phyloP scores from a whole-genome alignment of 2,797 vertebrate species.

The Poecile montanus region DNA sequence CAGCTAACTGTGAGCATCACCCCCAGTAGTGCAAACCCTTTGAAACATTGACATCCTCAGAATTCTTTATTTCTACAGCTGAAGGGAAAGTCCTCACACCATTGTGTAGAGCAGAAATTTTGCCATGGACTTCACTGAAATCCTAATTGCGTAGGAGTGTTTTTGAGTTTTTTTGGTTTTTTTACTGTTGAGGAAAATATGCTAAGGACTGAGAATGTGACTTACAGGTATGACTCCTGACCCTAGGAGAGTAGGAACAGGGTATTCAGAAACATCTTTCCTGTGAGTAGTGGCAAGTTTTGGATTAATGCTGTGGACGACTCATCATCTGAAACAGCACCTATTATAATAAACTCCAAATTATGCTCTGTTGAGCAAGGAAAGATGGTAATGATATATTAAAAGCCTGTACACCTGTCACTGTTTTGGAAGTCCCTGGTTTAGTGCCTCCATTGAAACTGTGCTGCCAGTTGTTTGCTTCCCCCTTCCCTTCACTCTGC shows the following conservation, averaged over 20 bases:
- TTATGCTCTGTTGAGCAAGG: background rate
- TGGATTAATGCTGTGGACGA: background rate
- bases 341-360: background rate
- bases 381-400: background rate
- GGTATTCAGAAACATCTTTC: background rate
- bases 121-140: background rate
- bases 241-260: background rate
- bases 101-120: background rate
- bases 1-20: background rate
- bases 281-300: background rate
- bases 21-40: background rate
- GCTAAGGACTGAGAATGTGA: background rate
- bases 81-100: background rate
- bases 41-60: background rate
- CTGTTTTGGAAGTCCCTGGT: background rate
- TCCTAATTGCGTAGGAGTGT: background rate
- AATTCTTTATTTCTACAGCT: background rate
- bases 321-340: background rate
- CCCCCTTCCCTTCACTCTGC: background rate
- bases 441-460: background rate
- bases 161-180: rapidly evolving
- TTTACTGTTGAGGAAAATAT: background rate
- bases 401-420: background rate
- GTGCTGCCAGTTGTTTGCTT: background rate
- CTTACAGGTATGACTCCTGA: background rate